Evolutionary conservation across 1,140 invertebrate genomes (phyloP).

Genomic region (Radopholus similis): DNA sequence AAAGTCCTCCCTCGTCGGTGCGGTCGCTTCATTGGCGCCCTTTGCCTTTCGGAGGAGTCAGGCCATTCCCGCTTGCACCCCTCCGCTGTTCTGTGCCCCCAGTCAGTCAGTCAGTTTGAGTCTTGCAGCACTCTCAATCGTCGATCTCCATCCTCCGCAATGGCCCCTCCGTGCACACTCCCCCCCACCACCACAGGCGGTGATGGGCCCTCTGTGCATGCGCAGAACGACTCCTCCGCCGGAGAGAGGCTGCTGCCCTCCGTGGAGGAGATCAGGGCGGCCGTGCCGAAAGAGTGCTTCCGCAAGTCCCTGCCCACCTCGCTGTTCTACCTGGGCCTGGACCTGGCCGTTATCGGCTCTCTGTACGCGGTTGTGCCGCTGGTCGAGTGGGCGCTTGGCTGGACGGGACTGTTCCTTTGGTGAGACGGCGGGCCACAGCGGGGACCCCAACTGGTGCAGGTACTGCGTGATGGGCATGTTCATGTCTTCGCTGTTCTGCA

Average conservation of each 20-base stretch:
- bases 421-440: slow-evolving; percentile 17
- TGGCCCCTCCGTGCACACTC: background rate
- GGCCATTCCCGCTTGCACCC: background rate
- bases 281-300: slow-evolving; percentile 55
- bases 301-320: slow-evolving; percentile 48
- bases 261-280: slow-evolving; percentile 30
- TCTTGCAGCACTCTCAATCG: no score
- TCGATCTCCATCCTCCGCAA: background rate
- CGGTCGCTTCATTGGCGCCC: no score
- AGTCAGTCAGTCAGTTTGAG: background rate
- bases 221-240: background rate
- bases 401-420: slow-evolving; percentile 42
- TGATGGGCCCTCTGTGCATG: background rate
- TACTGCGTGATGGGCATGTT: slow-evolving; percentile 62
- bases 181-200: background rate
- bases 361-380: slow-evolving; percentile 47
- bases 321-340: slow-evolving; percentile 59
- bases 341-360: slow-evolving; percentile 49
- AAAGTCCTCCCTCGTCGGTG: no score
- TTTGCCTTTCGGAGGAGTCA: no score
- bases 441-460: slow-evolving; percentile 16
- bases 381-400: slow-evolving; percentile 38
- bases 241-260: slow-evolving; percentile 3
- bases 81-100: background rate
- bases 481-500: slow-evolving; percentile 61